These are phyloP conservation scores for Thymallus thymallus DNA, from an alignment of 2,113 vertebrate species.

Conservation along the genomic window DNA sequence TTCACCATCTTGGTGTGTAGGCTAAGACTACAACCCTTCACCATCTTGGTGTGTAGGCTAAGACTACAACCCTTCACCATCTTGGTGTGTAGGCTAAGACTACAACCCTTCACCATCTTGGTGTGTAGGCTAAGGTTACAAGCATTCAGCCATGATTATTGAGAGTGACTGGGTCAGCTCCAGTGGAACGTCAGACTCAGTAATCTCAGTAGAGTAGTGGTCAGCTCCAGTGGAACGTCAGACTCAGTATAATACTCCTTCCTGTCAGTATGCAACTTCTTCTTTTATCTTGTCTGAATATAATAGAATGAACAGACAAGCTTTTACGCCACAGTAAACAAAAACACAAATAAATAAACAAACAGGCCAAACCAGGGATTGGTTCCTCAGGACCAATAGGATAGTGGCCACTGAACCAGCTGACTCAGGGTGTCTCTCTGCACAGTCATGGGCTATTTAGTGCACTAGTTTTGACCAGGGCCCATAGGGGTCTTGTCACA, in stretches of 20 bases:
- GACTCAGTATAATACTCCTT: too few species aligned
- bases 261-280: constrained; percentile 46
- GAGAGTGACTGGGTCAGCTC: constrained; percentile 64
- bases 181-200: constrained; percentile 37
- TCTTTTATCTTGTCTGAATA: constrained; percentile 10
- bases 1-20: constrained; percentile 17
- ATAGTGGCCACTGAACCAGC: constrained; percentile 64
- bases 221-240: constrained; percentile 41
- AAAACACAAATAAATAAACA: constrained; percentile 26
- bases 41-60: constrained; percentile 29
- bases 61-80: constrained; percentile 3
- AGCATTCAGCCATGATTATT: constrained; percentile 56
- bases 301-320: constrained; percentile 44
- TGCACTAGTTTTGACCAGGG: constrained; percentile 40
- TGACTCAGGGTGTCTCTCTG: constrained; percentile 74
- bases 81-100: too few species aligned
- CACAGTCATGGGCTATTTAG: too few species aligned
- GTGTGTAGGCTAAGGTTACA: too few species aligned
- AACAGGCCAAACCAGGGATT: constrained; percentile 59
- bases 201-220: constrained; percentile 37
- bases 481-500: constrained; percentile 15
- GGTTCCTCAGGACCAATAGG: constrained; percentile 69
- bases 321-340: constrained; percentile 32
- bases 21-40: too few species aligned
- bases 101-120: too few species aligned